Evolutionary conservation across 1,140 invertebrate genomes (phyloP).

Genomic region (Bombus picipes): DNA sequence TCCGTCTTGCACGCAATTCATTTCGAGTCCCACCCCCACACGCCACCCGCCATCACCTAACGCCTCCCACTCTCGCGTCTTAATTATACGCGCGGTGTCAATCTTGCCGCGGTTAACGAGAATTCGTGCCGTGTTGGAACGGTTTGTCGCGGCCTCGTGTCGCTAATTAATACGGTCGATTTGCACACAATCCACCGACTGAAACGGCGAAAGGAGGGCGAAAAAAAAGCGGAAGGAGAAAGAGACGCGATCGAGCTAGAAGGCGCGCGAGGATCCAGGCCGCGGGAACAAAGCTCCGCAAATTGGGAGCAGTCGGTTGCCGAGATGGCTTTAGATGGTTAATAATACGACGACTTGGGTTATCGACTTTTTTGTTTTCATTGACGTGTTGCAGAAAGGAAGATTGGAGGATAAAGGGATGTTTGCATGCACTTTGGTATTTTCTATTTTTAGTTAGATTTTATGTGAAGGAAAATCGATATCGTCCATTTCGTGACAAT

Average conservation of each 20-base stretch:
- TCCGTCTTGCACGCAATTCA: conserved; percentile 32
- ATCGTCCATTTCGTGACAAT: too few species aligned
- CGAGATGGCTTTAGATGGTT: not conserved
- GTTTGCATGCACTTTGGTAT: not conserved
- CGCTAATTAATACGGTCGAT: conserved; percentile 53
- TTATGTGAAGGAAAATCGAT: not conserved
- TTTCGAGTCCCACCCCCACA: not conserved
- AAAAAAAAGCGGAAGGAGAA: not conserved
- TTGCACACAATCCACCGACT: conserved; percentile 30
- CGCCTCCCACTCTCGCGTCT: conserved; percentile 28
- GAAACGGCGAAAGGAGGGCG: not conserved
- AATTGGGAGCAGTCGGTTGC: not conserved
- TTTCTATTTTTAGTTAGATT: not conserved
- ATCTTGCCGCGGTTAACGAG: conserved; percentile 57
- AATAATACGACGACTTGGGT: too few species aligned
- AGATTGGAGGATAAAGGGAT: not conserved
- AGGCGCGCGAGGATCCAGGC: not conserved
- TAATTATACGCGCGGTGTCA: conserved; percentile 65
- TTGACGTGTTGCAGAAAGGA: not conserved
- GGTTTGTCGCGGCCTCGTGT: conserved; percentile 24
- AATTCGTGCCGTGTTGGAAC: conserved; percentile 28
- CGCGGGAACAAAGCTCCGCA: not conserved
- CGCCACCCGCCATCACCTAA: too few species aligned
- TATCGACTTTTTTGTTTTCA: not conserved
- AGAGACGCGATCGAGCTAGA: not conserved